Conservation (phyloP, 2,888 invertebrate genomes). For the Bombyx huttoni region DNA sequence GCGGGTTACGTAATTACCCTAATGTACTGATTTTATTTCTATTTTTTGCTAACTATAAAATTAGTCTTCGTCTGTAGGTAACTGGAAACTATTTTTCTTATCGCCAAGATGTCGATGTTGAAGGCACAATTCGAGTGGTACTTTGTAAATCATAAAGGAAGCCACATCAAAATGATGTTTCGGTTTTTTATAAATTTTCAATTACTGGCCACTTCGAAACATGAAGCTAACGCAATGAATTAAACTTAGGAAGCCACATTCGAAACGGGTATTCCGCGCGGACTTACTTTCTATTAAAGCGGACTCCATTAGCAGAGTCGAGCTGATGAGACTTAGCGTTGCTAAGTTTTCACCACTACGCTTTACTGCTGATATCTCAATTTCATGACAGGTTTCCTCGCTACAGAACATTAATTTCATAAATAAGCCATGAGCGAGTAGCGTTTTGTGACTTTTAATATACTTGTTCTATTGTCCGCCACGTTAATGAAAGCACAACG, state of each 20-base stretch:
- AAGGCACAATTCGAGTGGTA: too few relatives aligned
- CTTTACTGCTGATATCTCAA: slow-evolving; percentile 48
- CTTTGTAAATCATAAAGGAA: too few relatives aligned
- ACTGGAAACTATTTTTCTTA: too few relatives aligned
- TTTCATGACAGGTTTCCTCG: slow-evolving; percentile 48
- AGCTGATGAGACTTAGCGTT: slow-evolving; percentile 57
- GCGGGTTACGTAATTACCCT: too few relatives aligned
- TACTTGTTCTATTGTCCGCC: neutral
- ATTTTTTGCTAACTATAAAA: too few relatives aligned
- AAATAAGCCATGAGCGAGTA: slow-evolving; percentile 29
- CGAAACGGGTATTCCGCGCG: slow-evolving; percentile 12
- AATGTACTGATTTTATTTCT: too few relatives aligned
- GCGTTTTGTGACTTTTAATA: slow-evolving; percentile 12
- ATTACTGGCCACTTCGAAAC: too few relatives aligned
- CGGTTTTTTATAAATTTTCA: too few relatives aligned
- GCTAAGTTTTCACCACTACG: slow-evolving; percentile 60
- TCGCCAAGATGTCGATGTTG: too few relatives aligned
- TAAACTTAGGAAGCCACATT: slow-evolving; percentile 14
- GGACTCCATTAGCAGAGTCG: slow-evolving; percentile 29
- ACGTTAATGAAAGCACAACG: neutral
- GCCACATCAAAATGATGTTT: too few relatives aligned
- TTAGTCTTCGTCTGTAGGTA: too few relatives aligned
- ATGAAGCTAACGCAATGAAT: neutral
- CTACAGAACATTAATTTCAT: slow-evolving; percentile 44
- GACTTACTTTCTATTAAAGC: slow-evolving; percentile 14